Percentiles rank a stretch among this genome's conserved stretches.
Conservation (phyloP, 2,797 vertebrate species). For the Mastacembelus armatus region DNA sequence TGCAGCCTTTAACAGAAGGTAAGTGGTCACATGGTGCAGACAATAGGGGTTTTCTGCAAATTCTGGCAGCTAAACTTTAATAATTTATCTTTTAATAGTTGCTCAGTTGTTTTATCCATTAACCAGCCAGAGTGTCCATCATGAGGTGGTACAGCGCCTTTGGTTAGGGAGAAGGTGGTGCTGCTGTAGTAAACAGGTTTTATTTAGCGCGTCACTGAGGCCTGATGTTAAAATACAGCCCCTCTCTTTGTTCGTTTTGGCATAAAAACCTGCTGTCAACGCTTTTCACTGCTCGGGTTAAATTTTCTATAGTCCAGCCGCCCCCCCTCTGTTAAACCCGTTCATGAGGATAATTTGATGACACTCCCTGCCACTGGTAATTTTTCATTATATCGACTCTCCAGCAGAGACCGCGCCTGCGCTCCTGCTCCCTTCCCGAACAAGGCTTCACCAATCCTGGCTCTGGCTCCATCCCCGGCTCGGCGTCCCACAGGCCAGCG, state of each 20-base stretch:
- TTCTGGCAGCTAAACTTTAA: too few species aligned
- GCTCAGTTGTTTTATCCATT: too few species aligned
- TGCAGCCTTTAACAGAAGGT: background rate
- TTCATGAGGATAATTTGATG: constrained; percentile 77
- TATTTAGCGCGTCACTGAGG: background rate
- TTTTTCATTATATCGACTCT: constrained; percentile 76
- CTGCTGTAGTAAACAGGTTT: constrained; percentile 9
- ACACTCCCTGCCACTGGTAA: constrained; percentile 81
- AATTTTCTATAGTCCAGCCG: background rate
- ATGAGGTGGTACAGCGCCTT: background rate
- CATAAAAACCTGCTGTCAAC: constrained; percentile 5
- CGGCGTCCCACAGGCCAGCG: constrained; percentile 79
- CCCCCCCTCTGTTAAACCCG: background rate
- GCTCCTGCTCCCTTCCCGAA: constrained; percentile 70
- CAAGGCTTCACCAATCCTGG: constrained; percentile 80
- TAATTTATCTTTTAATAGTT: too few species aligned
- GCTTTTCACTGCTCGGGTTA: constrained; percentile 9
- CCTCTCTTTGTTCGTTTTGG: constrained; percentile 22
- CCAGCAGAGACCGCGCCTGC: constrained; percentile 83
- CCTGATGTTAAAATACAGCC: background rate
- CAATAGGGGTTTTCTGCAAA: too few species aligned
- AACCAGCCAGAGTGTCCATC: background rate
- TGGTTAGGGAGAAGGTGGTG: constrained; percentile 29
- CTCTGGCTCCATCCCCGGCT: constrained; percentile 79
- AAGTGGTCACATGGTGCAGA: background rate